Evolutionary conservation across 92 coral and sea anemone genomes (phyloP).

Genomic region (Micromussa lordhowensis): DNA sequence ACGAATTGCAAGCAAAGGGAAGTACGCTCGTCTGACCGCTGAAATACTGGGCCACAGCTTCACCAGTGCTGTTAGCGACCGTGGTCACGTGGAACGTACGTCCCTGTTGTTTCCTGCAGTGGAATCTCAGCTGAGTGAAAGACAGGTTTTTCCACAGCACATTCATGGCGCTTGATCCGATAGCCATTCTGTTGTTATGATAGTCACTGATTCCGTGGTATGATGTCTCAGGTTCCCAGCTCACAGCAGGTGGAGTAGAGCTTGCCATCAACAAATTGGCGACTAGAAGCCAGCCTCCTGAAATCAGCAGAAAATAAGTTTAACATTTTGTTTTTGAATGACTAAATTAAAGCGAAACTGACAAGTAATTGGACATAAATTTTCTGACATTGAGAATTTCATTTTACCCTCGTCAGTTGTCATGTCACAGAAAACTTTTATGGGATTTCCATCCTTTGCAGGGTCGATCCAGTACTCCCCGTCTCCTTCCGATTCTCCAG

Average conservation of each 20-base stretch:
- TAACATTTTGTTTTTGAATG: too few relatives aligned
- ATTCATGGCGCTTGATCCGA: slow-evolving; percentile 30
- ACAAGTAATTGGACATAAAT: too few relatives aligned
- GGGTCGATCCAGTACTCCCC: slow-evolving; percentile 76
- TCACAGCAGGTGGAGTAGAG: slow-evolving; percentile 2
- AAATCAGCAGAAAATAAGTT: neutral
- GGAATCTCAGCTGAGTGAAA: slow-evolving; percentile 63
- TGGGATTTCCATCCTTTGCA: slow-evolving; percentile 47
- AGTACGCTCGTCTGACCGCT: neutral
- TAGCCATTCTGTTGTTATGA: slow-evolving; percentile 37
- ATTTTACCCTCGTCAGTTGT: slow-evolving; percentile 61
- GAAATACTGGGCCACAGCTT: slow-evolving; percentile 52
- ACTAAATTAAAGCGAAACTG: too few relatives aligned
- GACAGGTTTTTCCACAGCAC: slow-evolving; percentile 19
- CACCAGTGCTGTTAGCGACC: slow-evolving; percentile 41
- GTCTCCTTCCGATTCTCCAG: slow-evolving; percentile 33
- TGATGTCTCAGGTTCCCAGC: slow-evolving; percentile 14
- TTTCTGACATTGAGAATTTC: too few relatives aligned
- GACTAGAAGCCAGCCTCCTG: slow-evolving; percentile 61
- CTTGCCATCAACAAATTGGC: slow-evolving; percentile 17
- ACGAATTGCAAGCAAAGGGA: slow-evolving; percentile 39
- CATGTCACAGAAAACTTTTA: slow-evolving; percentile 66
- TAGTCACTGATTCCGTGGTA: slow-evolving; percentile 40
- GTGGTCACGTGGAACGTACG: slow-evolving; percentile 59
- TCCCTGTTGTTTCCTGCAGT: slow-evolving; percentile 57